Percentiles rank a stretch among this genome's conserved stretches.
Conservation (phyloP, 2,113 vertebrate genomes). For the Dipodomys merriami region DNA sequence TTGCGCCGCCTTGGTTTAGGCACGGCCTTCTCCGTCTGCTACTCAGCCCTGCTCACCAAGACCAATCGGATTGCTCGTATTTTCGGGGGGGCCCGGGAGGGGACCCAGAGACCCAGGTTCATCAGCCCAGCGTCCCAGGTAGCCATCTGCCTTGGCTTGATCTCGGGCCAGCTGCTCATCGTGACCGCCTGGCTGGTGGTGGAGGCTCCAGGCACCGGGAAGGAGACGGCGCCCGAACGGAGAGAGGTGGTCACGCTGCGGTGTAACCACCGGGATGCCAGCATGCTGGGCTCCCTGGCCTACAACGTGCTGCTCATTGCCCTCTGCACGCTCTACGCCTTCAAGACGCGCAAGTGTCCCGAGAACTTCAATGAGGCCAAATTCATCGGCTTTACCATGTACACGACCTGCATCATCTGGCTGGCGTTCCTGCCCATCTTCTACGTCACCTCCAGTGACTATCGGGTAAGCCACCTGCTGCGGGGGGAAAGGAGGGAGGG, state of each 20-base stretch:
- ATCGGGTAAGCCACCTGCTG: slow-evolving; percentile 90
- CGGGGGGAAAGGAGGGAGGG: not conserved
- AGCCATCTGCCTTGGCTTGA: slow-evolving; percentile 95
- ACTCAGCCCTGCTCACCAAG: slow-evolving; percentile 97
- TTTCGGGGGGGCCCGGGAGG: slow-evolving; percentile 95
- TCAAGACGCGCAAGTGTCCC: slow-evolving; percentile 98
- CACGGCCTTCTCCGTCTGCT: slow-evolving; percentile 97
- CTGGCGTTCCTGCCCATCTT: slow-evolving; percentile 99
- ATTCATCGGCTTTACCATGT: slow-evolving; percentile 99
- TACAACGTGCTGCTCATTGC: slow-evolving; percentile 98
- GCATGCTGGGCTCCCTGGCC: slow-evolving; percentile 96
- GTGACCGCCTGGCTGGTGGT: slow-evolving; percentile 96
- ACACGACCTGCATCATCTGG: slow-evolving; percentile 99
- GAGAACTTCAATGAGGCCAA: slow-evolving; percentile 99
- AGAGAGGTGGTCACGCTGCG: slow-evolving; percentile 95
- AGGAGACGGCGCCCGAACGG: slow-evolving; percentile 94
- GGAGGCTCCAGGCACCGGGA: slow-evolving; percentile 94
- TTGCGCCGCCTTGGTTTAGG: slow-evolving; percentile 95
- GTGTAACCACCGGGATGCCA: slow-evolving; percentile 96
- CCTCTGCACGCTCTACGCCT: slow-evolving; percentile 98
- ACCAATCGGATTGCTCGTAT: slow-evolving; percentile 98
- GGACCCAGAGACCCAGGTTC: slow-evolving; percentile 95
- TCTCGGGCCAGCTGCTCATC: slow-evolving; percentile 97
- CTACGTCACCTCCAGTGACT: slow-evolving; percentile 98
- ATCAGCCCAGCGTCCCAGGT: slow-evolving; percentile 98